Evolutionary conservation across 2,113 vertebrate genomes (phyloP).

Genomic region (Notarius quadriscutis): DNA sequence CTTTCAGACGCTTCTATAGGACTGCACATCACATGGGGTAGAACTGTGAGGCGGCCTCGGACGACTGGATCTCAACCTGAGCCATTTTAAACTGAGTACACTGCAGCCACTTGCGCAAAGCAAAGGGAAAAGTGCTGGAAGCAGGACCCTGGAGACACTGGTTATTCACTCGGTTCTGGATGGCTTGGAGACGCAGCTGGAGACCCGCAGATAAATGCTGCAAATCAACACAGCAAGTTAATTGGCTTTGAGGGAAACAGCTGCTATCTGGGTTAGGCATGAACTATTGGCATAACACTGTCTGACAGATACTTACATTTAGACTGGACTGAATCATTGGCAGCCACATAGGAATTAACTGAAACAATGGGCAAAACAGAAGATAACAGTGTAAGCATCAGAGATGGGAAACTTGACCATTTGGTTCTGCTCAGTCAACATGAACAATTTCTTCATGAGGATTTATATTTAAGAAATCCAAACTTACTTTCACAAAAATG

Average conservation of each 20-base stretch:
- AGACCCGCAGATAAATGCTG: constrained; percentile 96
- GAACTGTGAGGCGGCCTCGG: constrained; percentile 96
- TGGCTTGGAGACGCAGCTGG: constrained; percentile 94
- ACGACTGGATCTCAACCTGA: constrained; percentile 98
- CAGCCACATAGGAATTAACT: constrained; percentile 99
- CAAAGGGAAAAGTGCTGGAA: constrained; percentile 76
- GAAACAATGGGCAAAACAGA: constrained; percentile 51
- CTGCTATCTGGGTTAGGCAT: not conserved
- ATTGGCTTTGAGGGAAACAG: not conserved
- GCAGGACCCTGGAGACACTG: constrained; percentile 85
- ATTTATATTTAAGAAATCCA: not conserved
- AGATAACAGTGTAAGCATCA: not conserved
- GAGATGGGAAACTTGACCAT: not conserved
- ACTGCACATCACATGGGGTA: constrained; percentile 87
- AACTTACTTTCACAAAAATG: constrained; percentile 95
- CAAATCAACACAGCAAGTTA: constrained; percentile 43
- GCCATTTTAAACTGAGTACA: constrained; percentile 99
- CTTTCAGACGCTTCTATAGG: not conserved
- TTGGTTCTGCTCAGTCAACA: not conserved
- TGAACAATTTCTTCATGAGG: not conserved
- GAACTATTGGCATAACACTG: not conserved
- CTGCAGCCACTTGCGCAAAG: constrained; percentile 95
- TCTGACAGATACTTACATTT: constrained; percentile 78
- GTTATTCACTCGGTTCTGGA: constrained; percentile 95
- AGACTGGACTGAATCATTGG: constrained; percentile 98